Evolutionary conservation across 2,797 vertebrate species (phyloP), one percentile per base, ranked within the genome.

Genomic region (Margarornis squamiger): DNA sequence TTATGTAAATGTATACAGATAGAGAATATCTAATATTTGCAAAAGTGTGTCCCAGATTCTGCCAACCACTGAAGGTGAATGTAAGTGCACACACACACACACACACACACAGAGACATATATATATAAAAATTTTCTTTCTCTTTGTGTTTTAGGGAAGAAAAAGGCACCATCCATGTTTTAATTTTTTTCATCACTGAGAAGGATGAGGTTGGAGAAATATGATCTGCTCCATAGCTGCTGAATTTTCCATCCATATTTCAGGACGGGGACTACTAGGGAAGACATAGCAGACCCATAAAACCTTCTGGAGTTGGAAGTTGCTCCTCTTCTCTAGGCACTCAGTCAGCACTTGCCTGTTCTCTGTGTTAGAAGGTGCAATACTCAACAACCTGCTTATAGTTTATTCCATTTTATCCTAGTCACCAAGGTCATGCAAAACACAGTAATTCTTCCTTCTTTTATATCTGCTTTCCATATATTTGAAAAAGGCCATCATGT

Each of bases 1-100:
- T 58, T 88, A 62, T 39, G 48, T 73, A 91, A 92, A 87, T 76
- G 7, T 7, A 22, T 46, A 48, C 13, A 91, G 43, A 80, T 10
- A 41, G 36, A 86, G 30, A 74, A 57, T 26, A 84, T 26, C 12
- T 24, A 73, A n/a, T 85, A 86, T 88, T 90, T 92, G 30, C 16
- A 79, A 54, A 88, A 84, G 3, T 17, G 39, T 79, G 71, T 81
- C 49, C 74, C 48, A 89, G 74, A 73, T 93, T 95, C 43, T 72
- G 10, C 23, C 0, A 0, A 29, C 9, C 26, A 55, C n/a, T 52
- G 55, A 81, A 65, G 29, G 26, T 36, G 9, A 90, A 39, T 23
- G 6, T 55, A 88, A 71, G 27, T 38, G 34, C 2, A 19, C 32
- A 34, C 2, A 30, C 3, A 54, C 29, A 52, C 16, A 16, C 10